Evolutionary conservation across 2,888 invertebrate genomes (phyloP), one percentile per base, ranked within the genome.

Genomic region (Galerucella nymphaeae): DNA sequence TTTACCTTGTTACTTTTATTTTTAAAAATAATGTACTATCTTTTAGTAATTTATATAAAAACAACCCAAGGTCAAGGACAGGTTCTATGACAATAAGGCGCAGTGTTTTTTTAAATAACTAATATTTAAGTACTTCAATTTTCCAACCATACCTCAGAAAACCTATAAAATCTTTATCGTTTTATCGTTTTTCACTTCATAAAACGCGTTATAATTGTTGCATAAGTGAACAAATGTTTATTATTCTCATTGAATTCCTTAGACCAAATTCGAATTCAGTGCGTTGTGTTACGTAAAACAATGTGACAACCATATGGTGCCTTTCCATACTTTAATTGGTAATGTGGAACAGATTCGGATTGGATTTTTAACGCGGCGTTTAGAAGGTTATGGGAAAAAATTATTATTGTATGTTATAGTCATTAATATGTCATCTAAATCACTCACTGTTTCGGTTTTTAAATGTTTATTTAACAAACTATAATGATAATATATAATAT

Each of bases 361-460:
- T 55, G 53, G 69, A 70, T 70, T 70, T 53, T 65, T 58, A 57
- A 20, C 11, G 55, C 42, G n/a, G 8, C 30, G 9, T 38, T 38
- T 38, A 65, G 65, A 70, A 70, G 70, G 65, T 42, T 70, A 59
- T 70, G 64, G 64, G 65, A 70, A 70, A 70, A 70, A 70, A 62
- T 62, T 62, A 16, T 62, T 62, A 42, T 62, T 42, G 16, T 62
- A 16, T 18, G 18, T 18, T 62, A 18, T 3, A 41, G n/a, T 62
- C 41, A 61, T 61, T 18, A 61, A 61, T 42, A 61, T 61, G 61
- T 42, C 61, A 42, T 38, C 18, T 45, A 62, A 18, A 41, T 30
- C 30, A 58, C 58, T 8, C 13, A 13, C 16, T 30, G 23, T 58
- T 30, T 58, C 18, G 8, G 30, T 6, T 38, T 38, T 38, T 38